phyloP scores from a whole-genome alignment of 1,140 invertebrate genomes.

The Drosophila tropicalis region DNA sequence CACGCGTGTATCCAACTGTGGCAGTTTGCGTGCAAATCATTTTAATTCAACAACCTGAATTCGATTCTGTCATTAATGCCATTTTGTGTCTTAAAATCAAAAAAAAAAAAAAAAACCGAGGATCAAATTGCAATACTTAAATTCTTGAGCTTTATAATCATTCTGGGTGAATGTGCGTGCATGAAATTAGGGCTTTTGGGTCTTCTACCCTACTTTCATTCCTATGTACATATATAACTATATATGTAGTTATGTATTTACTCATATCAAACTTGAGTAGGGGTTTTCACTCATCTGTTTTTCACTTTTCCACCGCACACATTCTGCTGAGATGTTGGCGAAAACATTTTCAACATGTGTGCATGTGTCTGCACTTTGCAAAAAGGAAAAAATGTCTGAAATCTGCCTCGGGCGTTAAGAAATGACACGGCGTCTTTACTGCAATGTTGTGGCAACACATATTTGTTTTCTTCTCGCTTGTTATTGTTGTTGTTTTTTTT shows the following conservation, averaged over 20 bases:
- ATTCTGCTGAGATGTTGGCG: not conserved
- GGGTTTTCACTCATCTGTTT: not conserved
- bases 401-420: constrained; percentile 3
- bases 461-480: constrained; percentile 11
- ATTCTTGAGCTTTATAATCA: not conserved
- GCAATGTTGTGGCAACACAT: constrained; percentile 7
- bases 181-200: constrained; percentile 6
- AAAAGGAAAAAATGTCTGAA: not conserved
- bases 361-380: constrained; percentile 3
- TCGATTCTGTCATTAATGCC: not conserved
- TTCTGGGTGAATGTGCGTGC: constrained; percentile 1
- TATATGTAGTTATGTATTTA: constrained; percentile 10
- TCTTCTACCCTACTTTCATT: not conserved
- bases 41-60: not conserved
- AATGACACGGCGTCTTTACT: constrained; percentile 12
- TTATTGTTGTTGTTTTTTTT: not conserved
- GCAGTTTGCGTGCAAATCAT: not conserved
- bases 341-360: constrained; percentile 7
- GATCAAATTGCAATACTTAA: not conserved
- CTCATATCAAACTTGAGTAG: constrained; percentile 3
- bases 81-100: not conserved
- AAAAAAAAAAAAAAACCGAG: no score
- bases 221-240: not conserved
- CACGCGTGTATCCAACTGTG: not conserved
- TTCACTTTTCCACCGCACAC: constrained; percentile 1